Evolutionary conservation across 2,113 vertebrate genomes (phyloP), one percentile per base, ranked within the genome.

Genomic region (Glaucidium brasilianum): DNA sequence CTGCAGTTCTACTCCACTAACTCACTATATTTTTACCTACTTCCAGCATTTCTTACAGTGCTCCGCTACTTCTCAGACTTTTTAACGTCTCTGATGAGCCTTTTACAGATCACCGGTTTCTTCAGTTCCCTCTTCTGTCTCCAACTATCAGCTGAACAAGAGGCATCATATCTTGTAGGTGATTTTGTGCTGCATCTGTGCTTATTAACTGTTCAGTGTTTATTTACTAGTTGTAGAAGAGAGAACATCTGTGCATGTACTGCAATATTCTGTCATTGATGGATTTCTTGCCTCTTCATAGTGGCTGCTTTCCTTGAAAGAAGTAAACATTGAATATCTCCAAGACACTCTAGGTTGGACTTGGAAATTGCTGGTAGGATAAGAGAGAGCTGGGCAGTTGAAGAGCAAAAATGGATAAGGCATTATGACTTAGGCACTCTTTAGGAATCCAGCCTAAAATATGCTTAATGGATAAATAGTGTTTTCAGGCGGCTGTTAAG

Each of bases 201-300:
- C 91, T 72, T 91, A 87, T 95, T 92, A 84, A 85, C 80, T 89
- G 80, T 4, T 2, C 0, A 0, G 53, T 78, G 39, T 95, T 94
- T 96, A 82, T 97, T 92, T 94, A 87, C 89, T 90, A 78, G 73
- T 73, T 81, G 64, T 84, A 94, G 93, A 92, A 92, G 60, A 95
- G 86, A 87, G 77, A 95, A 94, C 84, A 85, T 95, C 90, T 92
- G 95, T 91, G 95, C 13, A 1, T 86, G 37, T 91, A 45, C 68
- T 92, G 77, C 66, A 89, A 11, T 95, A 62, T 95, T 91, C 91
- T 78, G 52, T 39, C 64, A 52, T 30, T 94, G 84, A 18, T 90
- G 64, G 37, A 68, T 87, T 95, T 96, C 73, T 95, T 96, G 73
- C 53, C 37, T 90, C 35, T 91, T 91, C 5, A 3, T 74, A 82